phyloP scores from a whole-genome alignment of 2,888 invertebrate genomes.

The Parnassius apollo region DNA sequence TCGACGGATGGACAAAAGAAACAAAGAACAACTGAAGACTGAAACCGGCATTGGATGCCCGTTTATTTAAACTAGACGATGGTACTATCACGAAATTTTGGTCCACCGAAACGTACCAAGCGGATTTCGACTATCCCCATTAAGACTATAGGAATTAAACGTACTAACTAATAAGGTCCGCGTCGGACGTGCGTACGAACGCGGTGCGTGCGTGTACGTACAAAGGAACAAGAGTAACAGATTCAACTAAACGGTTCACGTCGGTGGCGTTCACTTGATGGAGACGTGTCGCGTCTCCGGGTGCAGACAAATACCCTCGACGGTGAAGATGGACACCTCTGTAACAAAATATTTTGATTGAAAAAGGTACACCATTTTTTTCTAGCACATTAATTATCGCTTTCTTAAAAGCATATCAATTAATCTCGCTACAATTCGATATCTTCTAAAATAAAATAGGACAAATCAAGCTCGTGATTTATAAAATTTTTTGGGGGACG shows the following conservation, averaged over 20 bases:
- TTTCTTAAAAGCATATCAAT: too few species aligned
- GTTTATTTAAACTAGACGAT: slow-evolving; percentile 47
- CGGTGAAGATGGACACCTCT: slow-evolving; percentile 97
- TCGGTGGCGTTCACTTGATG: slow-evolving; percentile 65
- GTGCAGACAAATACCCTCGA: slow-evolving; percentile 93
- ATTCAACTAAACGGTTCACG: slow-evolving; percentile 47
- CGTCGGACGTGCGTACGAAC: slow-evolving; percentile 4
- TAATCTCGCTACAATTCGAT: too few species aligned
- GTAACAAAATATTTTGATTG: slow-evolving; percentile 64
- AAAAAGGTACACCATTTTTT: background rate
- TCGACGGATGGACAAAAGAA: slow-evolving; percentile 53
- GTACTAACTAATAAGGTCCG: slow-evolving; percentile 51
- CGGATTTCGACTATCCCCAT: slow-evolving; percentile 49
- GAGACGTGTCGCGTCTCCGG: slow-evolving; percentile 86
- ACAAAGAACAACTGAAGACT: slow-evolving; percentile 43
- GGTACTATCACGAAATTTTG: slow-evolving; percentile 64
- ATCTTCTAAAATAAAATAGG: too few species aligned
- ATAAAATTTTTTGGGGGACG: too few species aligned
- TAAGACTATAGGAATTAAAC: slow-evolving; percentile 67
- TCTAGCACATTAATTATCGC: too few species aligned
- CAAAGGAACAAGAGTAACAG: slow-evolving; percentile 39
- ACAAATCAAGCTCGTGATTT: too few species aligned
- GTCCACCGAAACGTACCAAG: slow-evolving; percentile 62
- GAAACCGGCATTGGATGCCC: slow-evolving; percentile 61
- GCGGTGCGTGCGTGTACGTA: slow-evolving; percentile 12